These are phyloP conservation scores for Coelogynopora nodosa DNA, from an alignment of 2,888 invertebrate species.

Conservation along the genomic window DNA sequence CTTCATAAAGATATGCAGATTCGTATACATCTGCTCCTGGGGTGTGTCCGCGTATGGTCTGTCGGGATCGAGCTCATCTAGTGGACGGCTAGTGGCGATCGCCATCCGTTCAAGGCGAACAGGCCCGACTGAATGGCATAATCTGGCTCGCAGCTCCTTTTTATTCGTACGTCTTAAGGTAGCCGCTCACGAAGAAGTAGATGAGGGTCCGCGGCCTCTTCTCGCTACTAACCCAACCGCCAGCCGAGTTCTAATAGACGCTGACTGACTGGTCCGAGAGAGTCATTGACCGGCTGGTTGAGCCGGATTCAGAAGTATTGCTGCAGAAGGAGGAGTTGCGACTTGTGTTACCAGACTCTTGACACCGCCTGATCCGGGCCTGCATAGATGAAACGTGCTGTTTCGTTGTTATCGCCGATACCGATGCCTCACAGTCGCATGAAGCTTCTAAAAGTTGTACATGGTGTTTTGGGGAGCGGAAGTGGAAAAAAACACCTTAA, in stretches of 20 bases:
- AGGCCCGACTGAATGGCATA: neutral
- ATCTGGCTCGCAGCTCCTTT: neutral
- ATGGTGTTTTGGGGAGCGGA: too few relatives aligned
- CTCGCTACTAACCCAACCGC: too few relatives aligned
- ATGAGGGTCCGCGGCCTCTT: neutral
- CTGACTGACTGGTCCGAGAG: too few relatives aligned
- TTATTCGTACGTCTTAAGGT: neutral
- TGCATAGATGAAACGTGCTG: too few relatives aligned
- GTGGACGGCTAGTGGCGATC: neutral
- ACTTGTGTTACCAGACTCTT: too few relatives aligned
- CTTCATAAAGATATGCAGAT: neutral
- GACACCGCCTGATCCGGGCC: too few relatives aligned
- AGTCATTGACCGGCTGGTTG: too few relatives aligned
- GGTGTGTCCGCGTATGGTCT: neutral
- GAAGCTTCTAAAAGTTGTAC: too few relatives aligned
- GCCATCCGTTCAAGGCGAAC: neutral
- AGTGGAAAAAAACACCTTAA: too few relatives aligned
- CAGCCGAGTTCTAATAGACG: too few relatives aligned
- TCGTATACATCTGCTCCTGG: neutral
- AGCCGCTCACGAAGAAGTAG: neutral
- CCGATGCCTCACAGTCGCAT: too few relatives aligned
- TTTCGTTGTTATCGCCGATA: too few relatives aligned
- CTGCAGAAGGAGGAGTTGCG: neutral
- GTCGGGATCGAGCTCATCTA: neutral
- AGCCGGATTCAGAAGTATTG: neutral